Base-by-base conservation (phyloP, 2,888 invertebrate species). In the Glyphotaelius pellucidus region DNA sequence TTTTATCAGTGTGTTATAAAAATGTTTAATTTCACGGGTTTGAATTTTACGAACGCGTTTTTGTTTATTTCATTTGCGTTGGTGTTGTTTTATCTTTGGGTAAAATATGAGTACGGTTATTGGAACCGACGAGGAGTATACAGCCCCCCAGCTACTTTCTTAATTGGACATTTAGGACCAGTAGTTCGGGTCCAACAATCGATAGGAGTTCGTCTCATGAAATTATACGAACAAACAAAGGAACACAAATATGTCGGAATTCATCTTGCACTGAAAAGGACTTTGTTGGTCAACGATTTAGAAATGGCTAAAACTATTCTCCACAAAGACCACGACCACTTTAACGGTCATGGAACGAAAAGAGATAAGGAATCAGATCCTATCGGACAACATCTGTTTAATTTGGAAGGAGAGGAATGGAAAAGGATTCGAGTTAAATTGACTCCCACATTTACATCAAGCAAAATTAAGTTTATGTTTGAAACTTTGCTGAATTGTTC, bases 361-460 rank as follows among this genome's bases (percentile, higher is more conserved):
- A 31, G 80, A 19, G 30, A 89, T 79, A 89, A 86, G n/a, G 83
- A 52, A 3, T 32, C 35, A 2, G 93, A 93, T 89, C 92, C 47
- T 80, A 92, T 91, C 81, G 86, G 67, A 81, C 52, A 91, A 31
- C 89, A 92, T 86, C 83, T 92, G 25, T 86, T 89, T 30, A 91
- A 91, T 67, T 79, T 94, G 89, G 93, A 93, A 3, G 94, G 94
- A 7, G 93, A 94, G 11, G 94, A 94, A 47, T 95, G 95, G 95
- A 95, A 94, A 91, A 93, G 94, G 14, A 92, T 95, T n/a, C 93
- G 95, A 80, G 92, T 94, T 0, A 94, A 94, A n/a, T 89, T 95
- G 80, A 94, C 94, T 9, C 94, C 95, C 0, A 94, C 94, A 0
- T 95, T 92, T 32, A 92, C 92, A 12, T 91, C 92, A 1, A 92